Percentiles rank a stretch among this genome's conserved stretches.
phyloP scores from a whole-genome alignment of 1,140 invertebrate genomes.

The Idris sp. region DNA sequence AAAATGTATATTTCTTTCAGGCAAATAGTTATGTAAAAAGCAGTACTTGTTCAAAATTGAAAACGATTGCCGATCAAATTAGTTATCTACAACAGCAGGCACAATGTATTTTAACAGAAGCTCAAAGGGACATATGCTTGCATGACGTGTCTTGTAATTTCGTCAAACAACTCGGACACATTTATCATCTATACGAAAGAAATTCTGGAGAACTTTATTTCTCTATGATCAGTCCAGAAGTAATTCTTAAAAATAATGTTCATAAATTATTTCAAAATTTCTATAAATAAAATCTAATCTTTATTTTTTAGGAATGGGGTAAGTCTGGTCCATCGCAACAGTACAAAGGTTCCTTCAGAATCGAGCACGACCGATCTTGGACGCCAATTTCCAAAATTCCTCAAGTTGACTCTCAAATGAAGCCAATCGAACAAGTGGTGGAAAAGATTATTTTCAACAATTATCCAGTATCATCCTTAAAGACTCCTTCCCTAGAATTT shows the following conservation, averaged over 20 bases:
- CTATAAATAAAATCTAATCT: too few relatives aligned
- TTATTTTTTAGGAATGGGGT: conserved; percentile 82
- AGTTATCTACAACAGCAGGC: conserved; percentile 83
- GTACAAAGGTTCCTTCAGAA: conserved; percentile 82
- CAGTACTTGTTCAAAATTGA: conserved; percentile 82
- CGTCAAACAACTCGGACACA: conserved; percentile 83
- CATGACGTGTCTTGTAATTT: conserved; percentile 86
- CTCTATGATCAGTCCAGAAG: conserved; percentile 86
- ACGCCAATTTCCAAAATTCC: conserved; percentile 79
- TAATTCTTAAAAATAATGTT: conserved; percentile 68
- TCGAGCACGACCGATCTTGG: conserved; percentile 85
- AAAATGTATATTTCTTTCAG: conserved; percentile 69
- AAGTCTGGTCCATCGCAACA: conserved; percentile 78
- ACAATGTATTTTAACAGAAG: conserved; percentile 81
- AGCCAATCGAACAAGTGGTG: conserved; percentile 41
- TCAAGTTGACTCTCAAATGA: conserved; percentile 64
- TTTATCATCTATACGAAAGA: conserved; percentile 85
- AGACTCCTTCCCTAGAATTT: too few relatives aligned
- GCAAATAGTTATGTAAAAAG: conserved; percentile 81
- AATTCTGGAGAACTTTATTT: conserved; percentile 83
- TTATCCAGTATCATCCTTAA: neutral
- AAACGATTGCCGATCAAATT: conserved; percentile 85
- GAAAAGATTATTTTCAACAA: neutral
- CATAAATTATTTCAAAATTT: too few relatives aligned
- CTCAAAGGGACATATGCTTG: conserved; percentile 79